Base-by-base conservation (phyloP, 2,797 vertebrate species). In the Rhinella marina region DNA sequence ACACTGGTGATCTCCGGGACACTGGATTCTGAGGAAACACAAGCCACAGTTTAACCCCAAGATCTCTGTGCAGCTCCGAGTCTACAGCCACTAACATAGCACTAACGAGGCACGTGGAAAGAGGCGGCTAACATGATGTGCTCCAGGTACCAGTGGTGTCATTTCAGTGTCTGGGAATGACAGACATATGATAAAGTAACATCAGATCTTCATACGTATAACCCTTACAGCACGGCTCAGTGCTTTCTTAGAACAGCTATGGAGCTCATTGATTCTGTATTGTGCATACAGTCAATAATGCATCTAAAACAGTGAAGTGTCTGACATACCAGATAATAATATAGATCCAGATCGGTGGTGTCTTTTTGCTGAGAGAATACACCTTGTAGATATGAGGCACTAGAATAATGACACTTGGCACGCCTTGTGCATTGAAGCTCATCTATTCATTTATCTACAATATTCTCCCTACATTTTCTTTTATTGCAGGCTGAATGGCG, bases 1-100 rank as follows among this genome's bases (percentile, higher is more conserved):
- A 87, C 29, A 52, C 23, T 41, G 75, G 88, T 5, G 84, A 70
- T 25, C 32, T 23, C 11, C 54, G 84, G 86, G 92, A 91, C 54
- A 62, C 83, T 14, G 90, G 61, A 88, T 94, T 92, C 96, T 97
- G 88, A 83, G 16, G 23, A 72, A 59, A 84, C 19, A 80, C 48
- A 54, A 75, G 21, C 3, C 23, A n/a, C 32, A 21, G 21, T 23
- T 48, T 75, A 75, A 14, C 3, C 3, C 4, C 23, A 29, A 75
- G 12, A 50, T 75, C 6, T 12, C 17, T 4, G 17, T 19, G 6
- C 41, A 75, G 10, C 17, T 21, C 70, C 21, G 32, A 41, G 11
- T 27, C 27, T 12, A 13, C 64, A 66, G 12, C n/a, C n/a, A 32
- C 27, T 29, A 68, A 14, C 25, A 27, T 48, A 19, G 23, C 3